Conservation (phyloP, 1,140 invertebrate species). For the Drosophila paulistorum region DNA sequence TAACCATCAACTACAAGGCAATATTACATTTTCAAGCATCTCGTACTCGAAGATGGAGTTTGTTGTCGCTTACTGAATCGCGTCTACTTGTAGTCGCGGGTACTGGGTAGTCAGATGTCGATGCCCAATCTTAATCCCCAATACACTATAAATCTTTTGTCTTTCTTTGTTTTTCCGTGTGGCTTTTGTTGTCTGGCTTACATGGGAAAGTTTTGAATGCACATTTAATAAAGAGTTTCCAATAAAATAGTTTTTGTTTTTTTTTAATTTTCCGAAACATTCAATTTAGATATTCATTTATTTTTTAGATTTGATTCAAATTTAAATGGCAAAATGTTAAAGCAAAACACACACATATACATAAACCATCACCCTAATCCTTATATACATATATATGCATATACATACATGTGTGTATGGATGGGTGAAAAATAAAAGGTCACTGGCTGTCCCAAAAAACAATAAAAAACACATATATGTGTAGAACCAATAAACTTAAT, state of each 20-base stretch:
- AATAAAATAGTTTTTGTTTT: background rate
- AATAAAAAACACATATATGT: too few species aligned
- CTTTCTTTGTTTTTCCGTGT: background rate
- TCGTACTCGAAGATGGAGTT: too few species aligned
- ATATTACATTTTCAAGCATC: too few species aligned
- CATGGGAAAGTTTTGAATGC: background rate
- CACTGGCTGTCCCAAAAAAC: background rate
- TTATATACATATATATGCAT: background rate
- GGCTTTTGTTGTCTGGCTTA: constrained; percentile 11
- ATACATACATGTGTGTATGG: background rate
- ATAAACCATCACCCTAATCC: background rate
- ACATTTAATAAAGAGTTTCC: background rate
- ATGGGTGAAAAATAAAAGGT: background rate
- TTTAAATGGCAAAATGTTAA: constrained; percentile 57
- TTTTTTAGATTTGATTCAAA: constrained; percentile 40
- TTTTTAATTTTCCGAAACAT: constrained; percentile 22
- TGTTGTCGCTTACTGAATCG: too few species aligned
- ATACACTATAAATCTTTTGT: too few species aligned
- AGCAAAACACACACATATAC: background rate
- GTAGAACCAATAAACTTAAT: too few species aligned
- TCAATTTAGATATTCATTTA: constrained; percentile 43
- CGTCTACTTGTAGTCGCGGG: too few species aligned
- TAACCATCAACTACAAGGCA: too few species aligned
- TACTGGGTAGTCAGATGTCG: too few species aligned
- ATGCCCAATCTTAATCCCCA: too few species aligned